phyloP scores from a whole-genome alignment of 2,888 invertebrate genomes.

The Trichogramma dendrolimi region DNA sequence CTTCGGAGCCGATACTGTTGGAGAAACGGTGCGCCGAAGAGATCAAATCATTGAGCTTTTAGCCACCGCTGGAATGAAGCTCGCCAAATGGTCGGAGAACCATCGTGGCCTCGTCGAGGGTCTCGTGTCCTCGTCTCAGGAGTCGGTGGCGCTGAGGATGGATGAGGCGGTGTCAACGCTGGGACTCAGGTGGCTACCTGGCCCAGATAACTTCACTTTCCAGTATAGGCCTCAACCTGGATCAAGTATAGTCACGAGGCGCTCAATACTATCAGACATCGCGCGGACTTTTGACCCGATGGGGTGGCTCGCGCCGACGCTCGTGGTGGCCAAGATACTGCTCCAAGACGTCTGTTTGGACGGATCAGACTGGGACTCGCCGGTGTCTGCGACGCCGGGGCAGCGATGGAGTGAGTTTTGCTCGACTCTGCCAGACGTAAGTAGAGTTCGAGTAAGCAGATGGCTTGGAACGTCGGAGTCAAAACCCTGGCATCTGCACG shows the following conservation, averaged over 20 bases:
- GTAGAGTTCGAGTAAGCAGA: neutral
- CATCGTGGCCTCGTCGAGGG: neutral
- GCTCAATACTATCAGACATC: neutral
- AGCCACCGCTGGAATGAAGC: neutral
- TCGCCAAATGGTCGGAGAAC: neutral
- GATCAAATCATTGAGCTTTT: neutral
- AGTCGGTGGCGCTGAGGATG: neutral
- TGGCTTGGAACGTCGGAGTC: neutral
- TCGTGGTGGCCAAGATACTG: neutral
- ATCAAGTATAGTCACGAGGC: neutral
- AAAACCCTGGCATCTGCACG: neutral
- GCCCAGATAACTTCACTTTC: neutral
- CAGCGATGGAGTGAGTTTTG: neutral
- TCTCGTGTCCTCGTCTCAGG: neutral
- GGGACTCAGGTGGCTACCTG: neutral
- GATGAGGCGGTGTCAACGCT: neutral
- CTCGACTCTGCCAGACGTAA: neutral
- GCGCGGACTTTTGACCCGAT: neutral
- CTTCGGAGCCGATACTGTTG: slow-evolving; percentile 7
- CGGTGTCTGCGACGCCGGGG: neutral
- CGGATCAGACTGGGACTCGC: neutral
- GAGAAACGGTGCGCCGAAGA: neutral
- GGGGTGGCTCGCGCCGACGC: neutral
- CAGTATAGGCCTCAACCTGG: too few species aligned
- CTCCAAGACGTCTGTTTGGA: neutral